A percentile compares a stretch with the other conserved stretches of the same genome.
Conservation (phyloP, 2,113 vertebrate species). For the Protobothrops mucrosquamatus region DNA sequence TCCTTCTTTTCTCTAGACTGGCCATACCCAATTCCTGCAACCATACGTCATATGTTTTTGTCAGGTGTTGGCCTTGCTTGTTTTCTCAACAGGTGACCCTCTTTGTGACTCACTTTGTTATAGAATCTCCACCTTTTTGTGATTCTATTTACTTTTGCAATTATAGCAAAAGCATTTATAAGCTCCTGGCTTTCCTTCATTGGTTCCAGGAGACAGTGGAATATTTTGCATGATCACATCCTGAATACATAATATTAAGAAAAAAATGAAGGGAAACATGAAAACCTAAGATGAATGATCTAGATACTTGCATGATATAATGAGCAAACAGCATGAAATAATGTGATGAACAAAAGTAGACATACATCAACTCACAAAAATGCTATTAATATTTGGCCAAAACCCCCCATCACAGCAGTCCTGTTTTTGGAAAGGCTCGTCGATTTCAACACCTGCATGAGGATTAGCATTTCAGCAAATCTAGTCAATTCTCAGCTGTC, state of each 20-base stretch:
- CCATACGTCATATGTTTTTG: background rate
- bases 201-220: constrained; percentile 33
- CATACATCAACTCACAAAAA: background rate
- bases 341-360: background rate
- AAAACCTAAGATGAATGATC: background rate
- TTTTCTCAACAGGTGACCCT: background rate
- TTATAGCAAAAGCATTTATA: background rate
- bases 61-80: background rate
- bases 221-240: background rate
- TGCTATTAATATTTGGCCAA: background rate
- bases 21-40: background rate
- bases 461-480: background rate
- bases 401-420: background rate
- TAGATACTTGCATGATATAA: background rate
- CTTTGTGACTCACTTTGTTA: background rate
- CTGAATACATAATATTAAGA: background rate
- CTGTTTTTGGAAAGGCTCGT: background rate
- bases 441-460: background rate
- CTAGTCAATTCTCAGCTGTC: background rate
- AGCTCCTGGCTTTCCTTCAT: background rate
- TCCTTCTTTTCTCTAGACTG: background rate
- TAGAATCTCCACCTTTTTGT: background rate
- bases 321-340: background rate
- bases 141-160: background rate
- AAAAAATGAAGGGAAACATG: background rate